phyloP scores from a whole-genome alignment of 2,797 vertebrate species.

The Corythornis leucogaster region DNA sequence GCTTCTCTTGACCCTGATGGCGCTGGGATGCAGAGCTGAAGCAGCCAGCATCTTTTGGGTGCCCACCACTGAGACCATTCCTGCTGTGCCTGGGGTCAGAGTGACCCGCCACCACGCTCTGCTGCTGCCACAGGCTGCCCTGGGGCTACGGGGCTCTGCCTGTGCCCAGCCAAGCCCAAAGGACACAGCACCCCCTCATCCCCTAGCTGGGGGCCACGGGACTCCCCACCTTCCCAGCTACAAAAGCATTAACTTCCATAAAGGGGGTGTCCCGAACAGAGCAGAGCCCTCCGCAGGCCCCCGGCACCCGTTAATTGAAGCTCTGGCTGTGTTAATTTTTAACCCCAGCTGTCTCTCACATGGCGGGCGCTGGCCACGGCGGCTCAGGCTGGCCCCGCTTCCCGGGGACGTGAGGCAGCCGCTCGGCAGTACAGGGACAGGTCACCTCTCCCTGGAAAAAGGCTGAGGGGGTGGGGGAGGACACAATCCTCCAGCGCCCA shows the following conservation, averaged over 20 bases:
- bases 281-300: background rate
- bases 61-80: accelerated
- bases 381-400: background rate
- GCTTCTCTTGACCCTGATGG: background rate
- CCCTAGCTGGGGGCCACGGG: accelerated
- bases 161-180: background rate
- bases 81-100: accelerated
- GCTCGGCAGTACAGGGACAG: background rate
- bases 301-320: background rate
- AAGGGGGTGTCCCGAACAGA: background rate
- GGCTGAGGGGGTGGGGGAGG: background rate
- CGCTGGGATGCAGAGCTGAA: background rate
- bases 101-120: accelerated
- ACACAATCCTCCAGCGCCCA: background rate
- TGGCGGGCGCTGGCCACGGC: background rate
- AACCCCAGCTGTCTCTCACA: conserved; percentile 58
- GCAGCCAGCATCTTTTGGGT: accelerated
- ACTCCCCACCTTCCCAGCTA: accelerated
- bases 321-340: conserved; percentile 59
- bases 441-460: background rate
- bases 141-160: background rate
- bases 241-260: accelerated
- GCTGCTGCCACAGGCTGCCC: background rate
- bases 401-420: background rate
- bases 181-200: background rate